Evolutionary conservation across 2,888 invertebrate species (phyloP).

Genomic region (Drosophila diplacantha): DNA sequence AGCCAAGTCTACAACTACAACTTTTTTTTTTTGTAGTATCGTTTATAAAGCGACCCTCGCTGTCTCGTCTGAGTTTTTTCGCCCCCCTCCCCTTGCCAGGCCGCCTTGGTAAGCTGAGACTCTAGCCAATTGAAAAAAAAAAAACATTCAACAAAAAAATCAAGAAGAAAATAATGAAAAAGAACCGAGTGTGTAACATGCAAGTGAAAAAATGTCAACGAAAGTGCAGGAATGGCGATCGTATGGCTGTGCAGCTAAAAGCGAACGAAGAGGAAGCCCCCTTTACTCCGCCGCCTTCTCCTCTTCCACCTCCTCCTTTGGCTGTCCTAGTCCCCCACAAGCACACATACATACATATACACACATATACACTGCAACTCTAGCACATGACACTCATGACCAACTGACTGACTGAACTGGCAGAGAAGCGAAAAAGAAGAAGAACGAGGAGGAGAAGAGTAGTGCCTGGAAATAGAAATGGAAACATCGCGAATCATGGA

Average conservation of each 20-base stretch:
- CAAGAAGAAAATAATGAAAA: background rate
- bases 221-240: conserved; percentile 29
- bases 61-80: conserved; percentile 22
- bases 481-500: conserved; percentile 29
- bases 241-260: conserved; percentile 14
- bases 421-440: conserved; percentile 20
- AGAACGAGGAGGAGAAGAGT: background rate
- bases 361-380: conserved; percentile 26
- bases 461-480: conserved; percentile 27
- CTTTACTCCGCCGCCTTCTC: background rate
- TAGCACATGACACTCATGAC: conserved; percentile 72
- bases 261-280: conserved; percentile 13
- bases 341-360: conserved; percentile 4
- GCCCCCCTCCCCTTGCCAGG: background rate
- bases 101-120: conserved; percentile 55
- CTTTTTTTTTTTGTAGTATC: conserved; percentile 26
- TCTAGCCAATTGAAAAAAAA: conserved; percentile 18
- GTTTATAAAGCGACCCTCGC: conserved; percentile 24
- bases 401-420: conserved; percentile 74
- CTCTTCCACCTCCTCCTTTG: conserved; percentile 1
- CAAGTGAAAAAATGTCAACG: conserved; percentile 37
- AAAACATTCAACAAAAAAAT: background rate
- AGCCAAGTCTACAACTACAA: conserved; percentile 23
- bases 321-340: conserved; percentile 15
- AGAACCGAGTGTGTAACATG: conserved; percentile 11